Percentiles rank a stretch among this genome's conserved stretches.
phyloP scores from a whole-genome alignment of 2,797 vertebrate genomes.

The Tapera naevia region DNA sequence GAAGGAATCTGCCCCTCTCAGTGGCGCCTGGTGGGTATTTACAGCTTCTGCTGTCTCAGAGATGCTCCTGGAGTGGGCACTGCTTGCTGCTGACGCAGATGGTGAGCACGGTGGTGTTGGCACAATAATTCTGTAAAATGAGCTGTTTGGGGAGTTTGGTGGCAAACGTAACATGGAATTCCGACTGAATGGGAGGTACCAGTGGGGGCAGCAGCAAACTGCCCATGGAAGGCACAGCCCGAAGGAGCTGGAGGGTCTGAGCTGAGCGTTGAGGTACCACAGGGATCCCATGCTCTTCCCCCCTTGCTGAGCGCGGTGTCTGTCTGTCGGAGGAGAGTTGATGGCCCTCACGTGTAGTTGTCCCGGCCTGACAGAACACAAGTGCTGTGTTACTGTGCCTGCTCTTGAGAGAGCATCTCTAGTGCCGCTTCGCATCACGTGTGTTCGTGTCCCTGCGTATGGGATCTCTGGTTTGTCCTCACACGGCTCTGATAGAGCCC shows the following conservation, averaged over 20 bases:
- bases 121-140: neutral
- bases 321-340: neutral
- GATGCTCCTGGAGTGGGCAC: neutral
- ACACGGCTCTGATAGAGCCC: rapidly evolving
- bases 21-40: rapidly evolving
- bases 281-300: neutral
- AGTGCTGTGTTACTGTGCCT: neutral
- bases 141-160: neutral
- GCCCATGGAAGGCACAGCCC: no score
- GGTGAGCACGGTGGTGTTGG: neutral
- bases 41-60: neutral
- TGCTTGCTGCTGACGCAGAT: rapidly evolving
- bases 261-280: neutral
- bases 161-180: neutral
- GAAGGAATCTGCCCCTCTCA: neutral
- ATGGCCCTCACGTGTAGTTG: rapidly evolving
- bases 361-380: rapidly evolving
- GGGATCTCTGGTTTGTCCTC: neutral
- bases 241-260: no score
- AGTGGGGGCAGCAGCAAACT: neutral
- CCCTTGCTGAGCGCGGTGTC: neutral
- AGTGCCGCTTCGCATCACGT: neutral
- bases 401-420: neutral
- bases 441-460: neutral
- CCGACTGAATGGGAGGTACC: neutral